phyloP scores from a whole-genome alignment of 2,888 invertebrate genomes.

The Gastrophysa polygoni region DNA sequence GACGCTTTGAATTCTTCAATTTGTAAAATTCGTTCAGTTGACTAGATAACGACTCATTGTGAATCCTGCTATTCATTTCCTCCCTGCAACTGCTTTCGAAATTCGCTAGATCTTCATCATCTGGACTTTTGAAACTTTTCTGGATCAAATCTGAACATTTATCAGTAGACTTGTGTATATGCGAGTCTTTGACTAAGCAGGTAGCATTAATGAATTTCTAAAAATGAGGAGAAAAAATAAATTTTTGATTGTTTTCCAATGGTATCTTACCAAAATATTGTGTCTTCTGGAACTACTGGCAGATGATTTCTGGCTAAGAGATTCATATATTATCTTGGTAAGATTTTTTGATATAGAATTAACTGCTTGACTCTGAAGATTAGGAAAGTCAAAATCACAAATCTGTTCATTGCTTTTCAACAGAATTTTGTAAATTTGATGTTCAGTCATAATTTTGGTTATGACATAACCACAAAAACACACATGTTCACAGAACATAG shows the following conservation, averaged over 20 bases:
- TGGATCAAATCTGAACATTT: conserved; percentile 23
- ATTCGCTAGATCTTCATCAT: conserved; percentile 15
- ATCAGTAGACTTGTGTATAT: conserved; percentile 23
- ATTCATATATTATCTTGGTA: conserved; percentile 36
- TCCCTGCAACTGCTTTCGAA: conserved; percentile 12
- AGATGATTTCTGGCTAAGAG: conserved; percentile 37
- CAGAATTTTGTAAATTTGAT: conserved; percentile 33
- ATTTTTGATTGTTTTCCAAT: conserved; percentile 1
- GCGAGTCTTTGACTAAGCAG: conserved; percentile 26
- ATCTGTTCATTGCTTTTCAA: conserved; percentile 25
- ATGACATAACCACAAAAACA: too few species aligned
- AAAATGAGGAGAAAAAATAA: conserved; percentile 11
- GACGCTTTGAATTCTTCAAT: conserved; percentile 22
- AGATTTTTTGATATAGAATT: conserved; percentile 34
- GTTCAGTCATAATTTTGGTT: conserved; percentile 30
- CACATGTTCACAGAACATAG: too few species aligned
- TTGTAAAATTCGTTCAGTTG: conserved; percentile 10
- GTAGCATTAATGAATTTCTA: conserved; percentile 35
- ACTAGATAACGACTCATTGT: conserved; percentile 12
- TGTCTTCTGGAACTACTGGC: conserved; percentile 30
- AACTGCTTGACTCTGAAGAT: conserved; percentile 33
- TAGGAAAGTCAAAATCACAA: conserved; percentile 31
- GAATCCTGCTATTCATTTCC: conserved; percentile 17
- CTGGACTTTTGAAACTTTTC: conserved; percentile 1
- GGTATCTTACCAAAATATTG: conserved; percentile 36